Percentiles rank a stretch among this genome's conserved stretches.
Conservation (phyloP, 2,888 invertebrate species). For the Drepanosiphum platanoidis region DNA sequence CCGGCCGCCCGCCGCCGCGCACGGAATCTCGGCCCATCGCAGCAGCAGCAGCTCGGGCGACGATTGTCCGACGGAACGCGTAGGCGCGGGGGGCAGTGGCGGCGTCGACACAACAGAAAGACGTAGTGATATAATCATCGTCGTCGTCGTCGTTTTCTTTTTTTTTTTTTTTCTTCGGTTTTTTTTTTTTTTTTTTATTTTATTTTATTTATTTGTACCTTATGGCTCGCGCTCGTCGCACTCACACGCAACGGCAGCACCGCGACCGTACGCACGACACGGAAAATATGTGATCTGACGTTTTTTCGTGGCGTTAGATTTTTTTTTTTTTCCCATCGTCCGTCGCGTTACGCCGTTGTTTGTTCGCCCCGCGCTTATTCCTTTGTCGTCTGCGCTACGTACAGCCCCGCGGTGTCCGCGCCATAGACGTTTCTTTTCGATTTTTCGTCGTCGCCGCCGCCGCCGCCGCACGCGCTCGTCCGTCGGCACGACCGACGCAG, state of each 20-base stretch:
- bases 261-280: not conserved
- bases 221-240: not conserved
- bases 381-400: no score
- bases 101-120: not conserved
- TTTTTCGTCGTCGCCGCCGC: no score
- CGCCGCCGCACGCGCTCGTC: no score
- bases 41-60: not conserved
- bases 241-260: not conserved
- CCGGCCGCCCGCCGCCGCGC: not conserved
- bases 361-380: no score
- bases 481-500: not conserved
- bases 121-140: conserved; percentile 36
- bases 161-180: no score
- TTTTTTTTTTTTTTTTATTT: conserved; percentile 5
- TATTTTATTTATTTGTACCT: not conserved
- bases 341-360: not conserved
- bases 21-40: not conserved
- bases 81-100: conserved; percentile 9
- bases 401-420: no score
- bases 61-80: conserved; percentile 6
- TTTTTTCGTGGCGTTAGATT: no score
- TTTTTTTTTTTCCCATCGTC: not conserved
- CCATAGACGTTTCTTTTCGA: no score
- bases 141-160: no score
- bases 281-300: no score